phyloP scores from a whole-genome alignment of 2,888 invertebrate species.

The Diarsia dahlii region DNA sequence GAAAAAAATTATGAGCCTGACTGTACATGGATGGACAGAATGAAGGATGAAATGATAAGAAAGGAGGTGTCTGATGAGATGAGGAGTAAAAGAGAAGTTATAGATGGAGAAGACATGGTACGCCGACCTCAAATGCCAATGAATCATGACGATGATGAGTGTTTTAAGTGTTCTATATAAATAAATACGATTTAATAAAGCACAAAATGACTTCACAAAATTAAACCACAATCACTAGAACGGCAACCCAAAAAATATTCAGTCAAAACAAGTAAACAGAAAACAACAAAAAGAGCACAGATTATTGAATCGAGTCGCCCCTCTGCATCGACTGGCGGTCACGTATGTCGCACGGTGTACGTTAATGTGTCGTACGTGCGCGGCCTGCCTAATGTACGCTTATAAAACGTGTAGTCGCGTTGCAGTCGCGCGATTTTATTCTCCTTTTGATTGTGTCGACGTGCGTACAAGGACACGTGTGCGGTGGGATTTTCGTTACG shows the following conservation, averaged over 20 bases:
- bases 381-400: conserved; percentile 79
- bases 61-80: no score
- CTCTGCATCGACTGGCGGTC: conserved; percentile 72
- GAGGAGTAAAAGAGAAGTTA: no score
- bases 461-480: conserved; percentile 74
- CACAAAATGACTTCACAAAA: conserved; percentile 16
- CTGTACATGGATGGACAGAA: no score
- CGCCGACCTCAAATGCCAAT: no score
- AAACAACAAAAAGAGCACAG: conserved; percentile 73
- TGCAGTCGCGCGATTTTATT: conserved; percentile 81
- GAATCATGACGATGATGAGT: neutral
- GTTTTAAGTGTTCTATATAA: neutral
- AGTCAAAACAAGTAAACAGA: conserved; percentile 67
- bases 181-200: neutral
- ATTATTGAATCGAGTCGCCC: conserved; percentile 80
- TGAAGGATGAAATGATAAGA: no score
- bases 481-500: conserved; percentile 68
- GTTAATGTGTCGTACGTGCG: conserved; percentile 87
- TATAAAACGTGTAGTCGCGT: conserved; percentile 78
- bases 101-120: no score
- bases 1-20: no score
- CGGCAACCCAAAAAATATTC: conserved; percentile 57
- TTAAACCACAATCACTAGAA: conserved; percentile 42
- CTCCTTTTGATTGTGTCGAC: conserved; percentile 86
- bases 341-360: conserved; percentile 85